Percentiles rank a stretch among this genome's conserved stretches.
Conservation (phyloP, 2,888 invertebrate species). For the Andrena marginata region DNA sequence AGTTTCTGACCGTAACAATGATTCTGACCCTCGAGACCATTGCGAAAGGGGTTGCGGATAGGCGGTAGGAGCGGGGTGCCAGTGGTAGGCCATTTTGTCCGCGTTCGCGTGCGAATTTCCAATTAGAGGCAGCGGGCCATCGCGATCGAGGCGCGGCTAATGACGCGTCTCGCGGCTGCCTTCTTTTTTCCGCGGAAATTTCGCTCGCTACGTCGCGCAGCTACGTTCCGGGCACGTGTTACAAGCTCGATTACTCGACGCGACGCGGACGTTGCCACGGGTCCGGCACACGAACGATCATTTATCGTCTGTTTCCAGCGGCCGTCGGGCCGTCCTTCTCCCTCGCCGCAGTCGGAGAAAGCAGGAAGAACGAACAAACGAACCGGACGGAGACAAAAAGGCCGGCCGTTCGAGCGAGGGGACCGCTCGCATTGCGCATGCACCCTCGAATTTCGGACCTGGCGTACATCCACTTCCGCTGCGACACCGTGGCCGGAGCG, state of each 20-base stretch:
- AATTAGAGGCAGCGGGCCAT: conserved; percentile 49
- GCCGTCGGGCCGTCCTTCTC: not conserved
- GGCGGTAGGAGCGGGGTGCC: not conserved
- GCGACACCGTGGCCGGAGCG: conserved; percentile 57
- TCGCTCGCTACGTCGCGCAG: conserved; percentile 28
- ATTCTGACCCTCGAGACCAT: not conserved
- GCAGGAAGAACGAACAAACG: conserved; percentile 28
- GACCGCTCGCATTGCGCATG: conserved; percentile 61
- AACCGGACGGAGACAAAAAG: conserved; percentile 37
- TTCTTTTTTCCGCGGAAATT: conserved; percentile 16
- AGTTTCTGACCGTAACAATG: conserved; percentile 9
- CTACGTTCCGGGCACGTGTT: conserved; percentile 56
- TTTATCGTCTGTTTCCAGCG: conserved; percentile 60
- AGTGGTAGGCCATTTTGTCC: conserved; percentile 23
- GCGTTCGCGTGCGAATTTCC: conserved; percentile 57
- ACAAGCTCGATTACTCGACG: conserved; percentile 52
- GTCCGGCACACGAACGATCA: conserved; percentile 52
- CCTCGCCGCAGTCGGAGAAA: conserved; percentile 6
- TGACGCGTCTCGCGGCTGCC: conserved; percentile 12
- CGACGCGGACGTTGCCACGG: conserved; percentile 32
- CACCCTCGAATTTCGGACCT: conserved; percentile 65
- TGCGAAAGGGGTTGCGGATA: not conserved
- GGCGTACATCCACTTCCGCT: conserved; percentile 66
- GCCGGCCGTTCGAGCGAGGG: conserved; percentile 34
- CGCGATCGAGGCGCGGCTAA: conserved; percentile 36